Evolutionary conservation across 2,113 vertebrate genomes (phyloP).

Genomic region (Naja naja): DNA sequence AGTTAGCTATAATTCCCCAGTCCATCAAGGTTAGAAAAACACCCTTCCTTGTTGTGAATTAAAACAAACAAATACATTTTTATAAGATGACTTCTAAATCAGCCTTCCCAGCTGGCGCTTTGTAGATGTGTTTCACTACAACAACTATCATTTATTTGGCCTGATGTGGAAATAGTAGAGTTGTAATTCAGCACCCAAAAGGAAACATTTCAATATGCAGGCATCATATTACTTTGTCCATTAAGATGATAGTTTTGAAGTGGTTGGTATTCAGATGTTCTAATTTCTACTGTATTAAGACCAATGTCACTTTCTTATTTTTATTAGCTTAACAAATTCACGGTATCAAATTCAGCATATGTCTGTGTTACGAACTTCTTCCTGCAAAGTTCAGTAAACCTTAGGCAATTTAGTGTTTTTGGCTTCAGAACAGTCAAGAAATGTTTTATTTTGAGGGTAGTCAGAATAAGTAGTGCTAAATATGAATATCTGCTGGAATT

Average conservation of each 20-base stretch:
- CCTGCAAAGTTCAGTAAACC: not conserved
- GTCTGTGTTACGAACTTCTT: not conserved
- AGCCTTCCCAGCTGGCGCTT: not conserved
- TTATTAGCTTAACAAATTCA: not conserved
- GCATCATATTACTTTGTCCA: not conserved
- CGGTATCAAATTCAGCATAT: not conserved
- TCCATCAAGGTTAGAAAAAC: not conserved
- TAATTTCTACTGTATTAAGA: not conserved
- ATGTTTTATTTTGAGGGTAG: not conserved
- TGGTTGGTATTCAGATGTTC: not conserved
- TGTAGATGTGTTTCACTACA: not conserved
- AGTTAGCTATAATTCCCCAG: not conserved
- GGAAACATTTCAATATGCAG: not conserved
- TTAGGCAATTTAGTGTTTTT: not conserved
- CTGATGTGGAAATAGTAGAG: not conserved
- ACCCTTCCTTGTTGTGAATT: constrained; percentile 2
- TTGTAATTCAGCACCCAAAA: not conserved
- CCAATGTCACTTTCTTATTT: not conserved
- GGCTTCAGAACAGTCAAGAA: not conserved
- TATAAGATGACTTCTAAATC: not conserved
- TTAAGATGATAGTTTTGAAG: not conserved
- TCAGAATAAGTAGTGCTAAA: not conserved
- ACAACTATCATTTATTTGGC: not conserved
- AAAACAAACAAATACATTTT: not conserved
- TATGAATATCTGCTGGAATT: not conserved